Conservation (phyloP, 2,888 invertebrate species). For the Phortica okadai region DNA sequence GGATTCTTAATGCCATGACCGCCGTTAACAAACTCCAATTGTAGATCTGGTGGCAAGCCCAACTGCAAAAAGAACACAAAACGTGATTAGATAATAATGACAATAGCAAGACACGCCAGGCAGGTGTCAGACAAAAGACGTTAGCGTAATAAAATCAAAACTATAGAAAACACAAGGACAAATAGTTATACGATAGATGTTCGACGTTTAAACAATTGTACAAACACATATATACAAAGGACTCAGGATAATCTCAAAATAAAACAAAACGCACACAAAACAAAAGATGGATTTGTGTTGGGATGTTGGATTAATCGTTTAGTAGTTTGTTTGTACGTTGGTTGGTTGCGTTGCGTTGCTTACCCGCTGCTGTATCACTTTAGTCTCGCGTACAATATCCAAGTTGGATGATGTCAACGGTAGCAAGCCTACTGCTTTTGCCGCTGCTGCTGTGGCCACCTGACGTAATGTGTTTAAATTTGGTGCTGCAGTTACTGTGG, state of each 20-base stretch:
- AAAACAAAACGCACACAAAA: not conserved
- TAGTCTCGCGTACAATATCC: conserved; percentile 77
- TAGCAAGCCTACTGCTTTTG: conserved; percentile 57
- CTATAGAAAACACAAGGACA: not conserved
- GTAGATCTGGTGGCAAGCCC: conserved; percentile 90
- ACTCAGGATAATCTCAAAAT: too few species aligned
- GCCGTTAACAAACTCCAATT: conserved; percentile 96
- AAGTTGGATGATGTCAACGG: conserved; percentile 62
- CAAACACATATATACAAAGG: too few species aligned
- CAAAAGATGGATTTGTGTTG: not conserved
- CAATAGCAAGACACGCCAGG: not conserved
- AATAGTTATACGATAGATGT: not conserved
- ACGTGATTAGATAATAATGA: not conserved
- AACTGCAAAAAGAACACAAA: conserved; percentile 79
- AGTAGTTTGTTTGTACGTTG: not conserved
- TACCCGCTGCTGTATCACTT: conserved; percentile 92
- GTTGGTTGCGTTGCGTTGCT: conserved; percentile 73
- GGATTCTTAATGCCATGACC: conserved; percentile 99
- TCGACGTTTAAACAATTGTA: too few species aligned
- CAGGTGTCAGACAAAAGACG: not conserved
- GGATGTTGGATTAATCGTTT: not conserved
- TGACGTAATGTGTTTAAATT: conserved; percentile 55
- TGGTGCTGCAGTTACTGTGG: conserved; percentile 46
- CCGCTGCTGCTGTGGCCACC: conserved; percentile 58
- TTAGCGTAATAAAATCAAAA: not conserved